These are phyloP conservation scores for Takifugu bimaculatus DNA, from an alignment of 2,113 vertebrate species.

Conservation along the genomic window DNA sequence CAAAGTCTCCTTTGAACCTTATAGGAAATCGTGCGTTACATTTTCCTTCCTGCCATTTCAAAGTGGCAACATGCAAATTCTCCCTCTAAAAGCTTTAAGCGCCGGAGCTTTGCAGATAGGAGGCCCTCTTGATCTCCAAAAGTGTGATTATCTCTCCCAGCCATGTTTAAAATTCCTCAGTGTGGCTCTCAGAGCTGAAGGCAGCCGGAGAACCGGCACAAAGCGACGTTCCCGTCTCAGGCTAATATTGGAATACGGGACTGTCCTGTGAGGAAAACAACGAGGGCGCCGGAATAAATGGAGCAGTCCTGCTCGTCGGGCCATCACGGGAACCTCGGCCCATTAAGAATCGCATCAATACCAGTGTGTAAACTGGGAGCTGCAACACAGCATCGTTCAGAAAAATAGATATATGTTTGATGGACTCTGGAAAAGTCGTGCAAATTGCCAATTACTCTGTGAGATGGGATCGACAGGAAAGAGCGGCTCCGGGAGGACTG, in stretches of 20 bases:
- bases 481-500: slow-evolving; percentile 19
- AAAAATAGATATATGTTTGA: slow-evolving; percentile 2
- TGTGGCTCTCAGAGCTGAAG: slow-evolving; percentile 15
- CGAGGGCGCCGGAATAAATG: not conserved
- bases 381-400: slow-evolving; percentile 5
- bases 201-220: not conserved
- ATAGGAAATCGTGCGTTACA: not conserved
- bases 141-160: slow-evolving; percentile 17
- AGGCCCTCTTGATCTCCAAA: slow-evolving; percentile 9
- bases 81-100: slow-evolving; percentile 3
- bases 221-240: not conserved
- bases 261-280: no score
- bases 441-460: slow-evolving; percentile 40
- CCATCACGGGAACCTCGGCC: slow-evolving; percentile 1
- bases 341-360: slow-evolving; percentile 6
- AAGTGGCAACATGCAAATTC: slow-evolving; percentile 16
- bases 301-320: not conserved
- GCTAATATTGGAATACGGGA: not conserved
- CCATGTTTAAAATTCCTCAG: slow-evolving; percentile 28
- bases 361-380: not conserved
- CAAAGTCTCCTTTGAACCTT: not conserved
- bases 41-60: slow-evolving; percentile 2
- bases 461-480: slow-evolving; percentile 22
- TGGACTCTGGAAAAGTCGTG: slow-evolving; percentile 8
- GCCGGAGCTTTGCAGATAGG: slow-evolving; percentile 10